Percentiles rank a stretch among this genome's conserved stretches.
Conservation (phyloP, 2,113 vertebrate genomes). For the Labrus mixtus region DNA sequence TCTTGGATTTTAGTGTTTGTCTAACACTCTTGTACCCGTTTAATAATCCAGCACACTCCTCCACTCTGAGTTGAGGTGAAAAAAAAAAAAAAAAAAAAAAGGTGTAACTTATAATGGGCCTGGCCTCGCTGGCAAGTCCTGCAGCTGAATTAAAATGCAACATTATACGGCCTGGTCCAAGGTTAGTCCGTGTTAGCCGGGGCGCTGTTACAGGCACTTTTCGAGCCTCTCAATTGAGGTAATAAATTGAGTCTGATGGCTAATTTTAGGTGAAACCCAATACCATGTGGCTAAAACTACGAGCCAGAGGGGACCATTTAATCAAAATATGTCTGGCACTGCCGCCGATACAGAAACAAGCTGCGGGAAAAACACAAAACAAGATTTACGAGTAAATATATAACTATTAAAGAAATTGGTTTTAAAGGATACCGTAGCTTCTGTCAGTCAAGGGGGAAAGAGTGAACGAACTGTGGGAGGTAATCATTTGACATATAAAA, state of each 20-base stretch:
- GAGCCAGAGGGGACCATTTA: slow-evolving; percentile 85
- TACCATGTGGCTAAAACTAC: slow-evolving; percentile 79
- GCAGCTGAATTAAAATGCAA: slow-evolving; percentile 83
- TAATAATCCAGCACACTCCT: slow-evolving; percentile 70
- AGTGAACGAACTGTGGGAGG: slow-evolving; percentile 55
- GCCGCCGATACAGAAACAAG: slow-evolving; percentile 76
- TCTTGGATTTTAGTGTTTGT: slow-evolving; percentile 83
- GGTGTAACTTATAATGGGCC: slow-evolving; percentile 77
- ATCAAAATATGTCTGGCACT: slow-evolving; percentile 84
- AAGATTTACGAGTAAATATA: slow-evolving; percentile 64
- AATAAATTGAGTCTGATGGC: slow-evolving; percentile 88
- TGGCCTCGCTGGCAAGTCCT: slow-evolving; percentile 72
- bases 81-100: slow-evolving; percentile 29
- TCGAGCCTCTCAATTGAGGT: slow-evolving; percentile 82
- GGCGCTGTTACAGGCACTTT: slow-evolving; percentile 76
- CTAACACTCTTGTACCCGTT: slow-evolving; percentile 75
- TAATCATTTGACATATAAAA: slow-evolving; percentile 44
- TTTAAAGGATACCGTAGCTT: slow-evolving; percentile 59
- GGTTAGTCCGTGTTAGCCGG: slow-evolving; percentile 74
- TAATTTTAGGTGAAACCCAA: slow-evolving; percentile 88
- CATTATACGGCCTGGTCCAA: slow-evolving; percentile 80
- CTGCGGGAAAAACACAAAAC: slow-evolving; percentile 21
- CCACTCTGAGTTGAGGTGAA: slow-evolving; percentile 29
- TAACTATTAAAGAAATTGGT: slow-evolving; percentile 58
- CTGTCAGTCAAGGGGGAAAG: slow-evolving; percentile 51